Conservation (phyloP, 2,888 invertebrate genomes). For the Ophion obscuratus region DNA sequence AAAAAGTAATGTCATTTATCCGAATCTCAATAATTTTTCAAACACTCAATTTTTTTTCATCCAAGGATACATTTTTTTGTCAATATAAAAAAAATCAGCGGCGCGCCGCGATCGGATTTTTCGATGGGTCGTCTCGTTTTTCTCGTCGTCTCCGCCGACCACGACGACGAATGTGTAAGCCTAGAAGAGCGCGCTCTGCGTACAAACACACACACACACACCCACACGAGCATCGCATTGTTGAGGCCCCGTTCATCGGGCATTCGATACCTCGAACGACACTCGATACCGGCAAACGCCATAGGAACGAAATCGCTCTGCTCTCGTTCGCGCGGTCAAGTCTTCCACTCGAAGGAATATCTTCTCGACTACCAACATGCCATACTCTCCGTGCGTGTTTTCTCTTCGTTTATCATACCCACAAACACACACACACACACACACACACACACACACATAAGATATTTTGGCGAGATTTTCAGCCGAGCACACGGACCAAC, state of each 20-base stretch:
- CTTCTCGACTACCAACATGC: not conserved
- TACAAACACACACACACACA: not conserved
- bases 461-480: too few relatives aligned
- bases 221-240: not conserved
- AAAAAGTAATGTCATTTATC: too few relatives aligned
- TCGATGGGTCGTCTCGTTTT: slow-evolving; percentile 34
- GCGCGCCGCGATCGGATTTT: slow-evolving; percentile 10
- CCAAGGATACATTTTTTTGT: not conserved
- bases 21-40: too few relatives aligned
- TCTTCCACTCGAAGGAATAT: slow-evolving; percentile 57
- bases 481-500: not conserved
- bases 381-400: not conserved
- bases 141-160: not conserved
- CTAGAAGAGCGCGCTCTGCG: not conserved
- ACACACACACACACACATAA: too few relatives aligned
- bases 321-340: slow-evolving; percentile 20
- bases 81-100: not conserved
- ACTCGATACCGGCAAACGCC: slow-evolving; percentile 52
- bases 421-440: not conserved
- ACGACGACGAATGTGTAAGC: slow-evolving; percentile 5
- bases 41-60: too few relatives aligned
- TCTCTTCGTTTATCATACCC: slow-evolving; percentile 1
- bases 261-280: slow-evolving; percentile 59
- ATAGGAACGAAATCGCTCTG: slow-evolving; percentile 34
- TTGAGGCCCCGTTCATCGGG: slow-evolving; percentile 4